These are phyloP conservation scores for Blera fallax DNA, from an alignment of 2,888 invertebrate genomes.

Conservation along the genomic window DNA sequence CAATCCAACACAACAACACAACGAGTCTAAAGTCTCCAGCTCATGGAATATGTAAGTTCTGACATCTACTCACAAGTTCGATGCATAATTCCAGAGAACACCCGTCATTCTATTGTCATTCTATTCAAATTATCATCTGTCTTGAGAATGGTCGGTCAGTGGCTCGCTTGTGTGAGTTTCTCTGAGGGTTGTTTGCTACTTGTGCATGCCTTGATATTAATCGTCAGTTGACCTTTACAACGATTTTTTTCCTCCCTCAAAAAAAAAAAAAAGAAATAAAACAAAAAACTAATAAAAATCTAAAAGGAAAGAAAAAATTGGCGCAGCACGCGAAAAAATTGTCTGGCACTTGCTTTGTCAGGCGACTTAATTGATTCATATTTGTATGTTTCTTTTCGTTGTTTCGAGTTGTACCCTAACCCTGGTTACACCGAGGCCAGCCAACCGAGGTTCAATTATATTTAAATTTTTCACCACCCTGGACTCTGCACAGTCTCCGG, in stretches of 20 bases:
- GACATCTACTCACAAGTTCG: slow-evolving; percentile 67
- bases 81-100: slow-evolving; percentile 72
- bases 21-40: neutral
- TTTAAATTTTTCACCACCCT: slow-evolving; percentile 66
- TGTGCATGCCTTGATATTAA: slow-evolving; percentile 64
- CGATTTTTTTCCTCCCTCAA: neutral
- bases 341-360: slow-evolving; percentile 68
- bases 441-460: slow-evolving; percentile 71
- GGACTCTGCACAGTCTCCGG: neutral
- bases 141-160: slow-evolving; percentile 22
- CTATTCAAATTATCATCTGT: slow-evolving; percentile 72
- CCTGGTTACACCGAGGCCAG: slow-evolving; percentile 33
- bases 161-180: neutral
- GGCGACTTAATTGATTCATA: slow-evolving; percentile 71
- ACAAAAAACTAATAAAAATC: neutral
- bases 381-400: slow-evolving; percentile 39
- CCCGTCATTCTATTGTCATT: slow-evolving; percentile 72
- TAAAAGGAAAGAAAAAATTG: slow-evolving; percentile 27
- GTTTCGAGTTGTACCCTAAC: slow-evolving; percentile 43
- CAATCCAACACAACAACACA: slow-evolving; percentile 30
- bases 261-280: neutral
- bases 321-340: slow-evolving; percentile 69
- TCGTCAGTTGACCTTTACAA: slow-evolving; percentile 71
- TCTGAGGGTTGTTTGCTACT: slow-evolving; percentile 26
- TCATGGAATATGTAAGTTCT: slow-evolving; percentile 50